Conservation (phyloP, 2,888 invertebrate species). For the Acrobasis repandana region DNA sequence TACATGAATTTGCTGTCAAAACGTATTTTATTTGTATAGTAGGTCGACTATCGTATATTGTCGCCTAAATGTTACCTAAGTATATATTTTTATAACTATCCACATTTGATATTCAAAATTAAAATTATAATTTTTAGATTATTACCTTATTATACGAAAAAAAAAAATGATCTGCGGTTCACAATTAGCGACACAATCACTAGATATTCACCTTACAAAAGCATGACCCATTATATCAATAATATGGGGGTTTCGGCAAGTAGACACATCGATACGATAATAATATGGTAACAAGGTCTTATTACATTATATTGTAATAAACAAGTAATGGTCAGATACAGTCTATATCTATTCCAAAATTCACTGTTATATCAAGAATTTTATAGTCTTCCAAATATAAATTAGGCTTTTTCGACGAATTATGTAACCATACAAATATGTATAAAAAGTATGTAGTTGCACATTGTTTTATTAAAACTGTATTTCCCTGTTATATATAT, state of each 20-base stretch:
- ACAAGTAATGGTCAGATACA: slow-evolving; percentile 64
- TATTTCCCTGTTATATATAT: neutral
- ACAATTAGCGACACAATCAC: slow-evolving; percentile 57
- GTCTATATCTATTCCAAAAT: slow-evolving; percentile 40
- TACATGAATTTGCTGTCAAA: slow-evolving; percentile 52
- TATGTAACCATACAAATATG: slow-evolving; percentile 28
- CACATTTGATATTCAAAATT: slow-evolving; percentile 76
- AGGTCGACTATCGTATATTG: slow-evolving; percentile 62
- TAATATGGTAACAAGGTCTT: slow-evolving; percentile 51
- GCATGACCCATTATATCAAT: slow-evolving; percentile 50
- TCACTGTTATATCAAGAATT: slow-evolving; percentile 44
- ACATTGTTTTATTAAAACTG: neutral
- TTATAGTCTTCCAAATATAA: slow-evolving; percentile 59
- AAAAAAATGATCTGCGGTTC: slow-evolving; percentile 47
- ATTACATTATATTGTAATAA: slow-evolving; percentile 48
- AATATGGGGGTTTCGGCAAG: slow-evolving; percentile 46
- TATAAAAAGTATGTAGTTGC: neutral
- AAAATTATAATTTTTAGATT: slow-evolving; percentile 63
- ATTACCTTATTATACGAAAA: slow-evolving; percentile 43
- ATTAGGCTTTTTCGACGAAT: slow-evolving; percentile 50
- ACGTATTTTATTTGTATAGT: slow-evolving; percentile 59
- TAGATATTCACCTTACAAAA: slow-evolving; percentile 54
- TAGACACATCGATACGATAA: slow-evolving; percentile 55
- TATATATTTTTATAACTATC: slow-evolving; percentile 72
- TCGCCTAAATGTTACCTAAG: slow-evolving; percentile 68